Evolutionary conservation across 2,113 vertebrate genomes (phyloP), one percentile per base, ranked within the genome.

Genomic region (Ceyx melanurus): DNA sequence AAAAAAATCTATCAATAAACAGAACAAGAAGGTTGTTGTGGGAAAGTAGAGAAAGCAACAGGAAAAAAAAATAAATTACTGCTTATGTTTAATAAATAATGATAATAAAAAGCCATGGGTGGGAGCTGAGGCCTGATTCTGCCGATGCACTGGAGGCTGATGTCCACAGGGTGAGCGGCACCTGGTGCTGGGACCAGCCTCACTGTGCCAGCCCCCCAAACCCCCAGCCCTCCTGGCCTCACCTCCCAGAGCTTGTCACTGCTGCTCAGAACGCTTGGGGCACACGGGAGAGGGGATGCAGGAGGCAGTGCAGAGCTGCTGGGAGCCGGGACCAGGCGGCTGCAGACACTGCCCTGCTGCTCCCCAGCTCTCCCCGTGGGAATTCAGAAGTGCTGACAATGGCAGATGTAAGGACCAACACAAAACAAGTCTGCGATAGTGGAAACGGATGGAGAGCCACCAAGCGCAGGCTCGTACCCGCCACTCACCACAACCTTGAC

Each of bases 401-500:
- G 6, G 13, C 15, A 68, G n/a, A 1, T 19, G 10, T 10, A 51
- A 67, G 28, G 72, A 61, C 28, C 64, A n/a, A 45, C 18, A 25
- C 1, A 5, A 43, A 70, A 33, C 1, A 2, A 28, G 4, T 14
- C 35, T 29, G 62, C 3, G 51, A 5, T 15, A 13, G 17, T 29
- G 45, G 58, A 19, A 70, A 48, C 0, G 2, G 35, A 18, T 31
- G 5, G 61, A 64, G 70, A 25, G 15, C 42, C 40, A 28, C 11
- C 68, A 42, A 12, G 15, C 0, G 2, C 40, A n/a, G 28, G 22
- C 23, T 48, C 15, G 6, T 4, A 17, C 26, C n/a, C 65, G 48
- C 21, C 2, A 1, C 53, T 17, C 4, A 13, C 23, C 1, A 2
- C 43, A 35, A 25, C 20, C 48, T 78, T 0, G 0, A 19, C 6